These are phyloP conservation scores for Meiosimyza platycephala DNA, from an alignment of 2,888 invertebrate species.

Conservation along the genomic window DNA sequence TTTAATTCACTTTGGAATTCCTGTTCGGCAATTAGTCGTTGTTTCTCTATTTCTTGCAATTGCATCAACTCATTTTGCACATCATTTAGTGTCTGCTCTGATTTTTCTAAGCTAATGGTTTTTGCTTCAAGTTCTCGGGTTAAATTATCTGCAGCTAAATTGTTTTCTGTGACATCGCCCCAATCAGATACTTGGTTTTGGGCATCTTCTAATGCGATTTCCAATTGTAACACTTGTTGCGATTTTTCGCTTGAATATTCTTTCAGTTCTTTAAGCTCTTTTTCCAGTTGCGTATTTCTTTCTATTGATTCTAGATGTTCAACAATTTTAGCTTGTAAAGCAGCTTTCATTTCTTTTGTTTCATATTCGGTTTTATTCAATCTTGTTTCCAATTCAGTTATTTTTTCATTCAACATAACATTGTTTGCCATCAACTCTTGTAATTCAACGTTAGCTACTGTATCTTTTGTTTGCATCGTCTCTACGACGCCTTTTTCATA, in stretches of 20 bases:
- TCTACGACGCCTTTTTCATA: conserved; percentile 47
- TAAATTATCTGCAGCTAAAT: conserved; percentile 39
- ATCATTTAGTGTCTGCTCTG: conserved; percentile 44
- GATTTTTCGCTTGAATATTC: conserved; percentile 1
- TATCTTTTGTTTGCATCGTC: conserved; percentile 52
- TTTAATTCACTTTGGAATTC: conserved; percentile 68
- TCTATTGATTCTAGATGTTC: conserved; percentile 37
- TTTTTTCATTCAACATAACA: conserved; percentile 17
- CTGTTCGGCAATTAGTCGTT: conserved; percentile 8
- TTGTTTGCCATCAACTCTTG: conserved; percentile 30
- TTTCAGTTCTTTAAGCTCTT: conserved; percentile 22
- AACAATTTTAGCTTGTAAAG: not conserved
- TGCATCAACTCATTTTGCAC: conserved; percentile 46
- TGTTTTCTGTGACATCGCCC: conserved; percentile 37
- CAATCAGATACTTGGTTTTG: conserved; percentile 39
- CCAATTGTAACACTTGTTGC: conserved; percentile 33
- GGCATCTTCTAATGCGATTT: conserved; percentile 31
- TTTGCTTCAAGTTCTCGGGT: conserved; percentile 42
- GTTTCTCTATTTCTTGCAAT: conserved; percentile 43
- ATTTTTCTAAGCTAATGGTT: conserved; percentile 38
- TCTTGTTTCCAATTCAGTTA: conserved; percentile 32
- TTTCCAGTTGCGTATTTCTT: conserved; percentile 15
- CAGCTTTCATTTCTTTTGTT: conserved; percentile 29
- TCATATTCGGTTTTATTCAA: conserved; percentile 19
- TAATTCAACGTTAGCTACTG: conserved; percentile 30